Base-by-base conservation (phyloP, 2,113 vertebrate species). In the Riparia riparia region DNA sequence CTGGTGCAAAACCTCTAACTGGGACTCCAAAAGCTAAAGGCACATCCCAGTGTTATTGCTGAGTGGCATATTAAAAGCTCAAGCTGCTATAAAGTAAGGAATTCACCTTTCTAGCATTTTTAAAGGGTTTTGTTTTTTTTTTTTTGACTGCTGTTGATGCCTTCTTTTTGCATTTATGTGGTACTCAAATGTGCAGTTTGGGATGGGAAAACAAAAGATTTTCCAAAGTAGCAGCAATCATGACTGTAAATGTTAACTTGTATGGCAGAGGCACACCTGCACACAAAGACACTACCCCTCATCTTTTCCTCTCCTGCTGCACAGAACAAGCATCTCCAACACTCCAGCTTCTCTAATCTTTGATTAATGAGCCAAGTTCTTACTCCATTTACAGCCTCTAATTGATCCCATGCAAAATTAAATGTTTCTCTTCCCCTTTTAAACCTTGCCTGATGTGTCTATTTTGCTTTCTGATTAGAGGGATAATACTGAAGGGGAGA, bases 391-490 rank as follows among this genome's bases (percentile, higher is more conserved):
- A 92, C 89, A 91, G 85, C 63, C 77, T 93, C 91, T 89, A 96
- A 95, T 82, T 86, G 57, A 54, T 94, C 81, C 92, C 58, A 93
- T 13, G 51, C 12, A 66, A 91, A 92, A 15, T 3, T 10, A 74
- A 81, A 44, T 2, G 6, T 93, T 92, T 70, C 42, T 94, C 91
- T 95, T 95, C 42, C 79, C 68, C 54, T 50, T 77, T 68, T 26
- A 54, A 79, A 17, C 34, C 28, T 84, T 3, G 3, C 4, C n/a
- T 65, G 31, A 34, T 32, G 14, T 24, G 10, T 44, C 21, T 42
- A 31, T 66, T 93, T 89, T 69, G 44, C 37, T 83, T 96, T 96
- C 76, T 92, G 86, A 92, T 93, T 89, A 95, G 50, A 95, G 14
- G 17, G 94, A 24, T 15, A 81, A 28, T 4, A 41, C 64, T 92